Base-by-base conservation (phyloP, 2,888 invertebrate genomes). In the Leptinotarsa peninsularis region DNA sequence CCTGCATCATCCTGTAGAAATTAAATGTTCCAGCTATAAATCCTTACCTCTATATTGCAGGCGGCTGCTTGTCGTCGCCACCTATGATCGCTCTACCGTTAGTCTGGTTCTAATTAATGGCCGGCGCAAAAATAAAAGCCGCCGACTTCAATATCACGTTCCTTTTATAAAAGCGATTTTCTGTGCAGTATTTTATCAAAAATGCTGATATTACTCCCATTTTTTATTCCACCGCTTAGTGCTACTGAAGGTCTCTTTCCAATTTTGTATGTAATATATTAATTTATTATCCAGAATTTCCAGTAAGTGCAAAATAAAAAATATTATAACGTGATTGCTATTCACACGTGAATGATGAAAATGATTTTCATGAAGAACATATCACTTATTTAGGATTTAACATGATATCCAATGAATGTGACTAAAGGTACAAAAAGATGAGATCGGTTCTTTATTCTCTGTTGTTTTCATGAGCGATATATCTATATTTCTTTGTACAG, bases 41-140 rank as follows among this genome's bases (percentile, higher is more conserved):
- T 85, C 84, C 84, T 85, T 82, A 84, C 82, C 84, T 84, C 83
- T 85, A 85, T 83, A 85, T 84, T 83, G 82, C 81, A 79, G 80
- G 80, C 83, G 82, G 83, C 82, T 81, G 68, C 82, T 84, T 84
- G 83, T 84, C 84, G 83, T 81, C 83, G 81, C 83, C 85, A 85
- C 83, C 84, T 84, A 84, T 84, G 84, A 84, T 84, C 83, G 83
- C 81, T 79, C 81, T 79, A 75, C 74, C 81, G 83, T 82, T 83
- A 81, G 83, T 79, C 82, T 80, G 82, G 79, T 83, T 84, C 84
- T 86, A 86, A 85, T 85, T 86, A 85, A 85, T 85, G 83, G 83
- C 81, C 83, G 81, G 82, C 81, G 82, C 81, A 81, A 84, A 83
- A 84, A 84, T 84, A 84, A 84, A 84, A 82, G 82, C 81, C 83